These are phyloP conservation scores for Nebria salina DNA, from an alignment of 2,888 invertebrate species.

Conservation along the genomic window DNA sequence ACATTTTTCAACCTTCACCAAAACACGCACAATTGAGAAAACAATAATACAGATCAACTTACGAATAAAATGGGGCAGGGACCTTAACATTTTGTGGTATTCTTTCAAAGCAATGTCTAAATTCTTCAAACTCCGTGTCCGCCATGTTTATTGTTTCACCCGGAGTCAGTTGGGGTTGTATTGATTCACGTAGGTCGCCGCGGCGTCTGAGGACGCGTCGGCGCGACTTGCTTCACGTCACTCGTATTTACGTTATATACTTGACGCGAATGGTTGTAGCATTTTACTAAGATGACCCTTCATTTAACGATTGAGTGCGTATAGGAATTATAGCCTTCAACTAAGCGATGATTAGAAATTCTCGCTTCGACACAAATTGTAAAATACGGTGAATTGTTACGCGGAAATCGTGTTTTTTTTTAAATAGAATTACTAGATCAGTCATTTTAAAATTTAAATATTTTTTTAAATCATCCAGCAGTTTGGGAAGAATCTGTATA, in stretches of 20 bases:
- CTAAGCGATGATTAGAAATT: neutral
- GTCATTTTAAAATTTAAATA: too few species aligned
- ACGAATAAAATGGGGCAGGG: slow-evolving; percentile 89
- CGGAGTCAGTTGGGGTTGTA: slow-evolving; percentile 42
- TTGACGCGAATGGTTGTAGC: neutral
- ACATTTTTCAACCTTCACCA: neutral
- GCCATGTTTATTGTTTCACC: slow-evolving; percentile 75
- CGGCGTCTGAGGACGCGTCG: slow-evolving; percentile 31
- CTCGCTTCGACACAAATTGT: too few species aligned
- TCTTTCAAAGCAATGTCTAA: slow-evolving; percentile 85
- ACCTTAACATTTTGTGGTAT: slow-evolving; percentile 81
- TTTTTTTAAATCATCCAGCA: too few species aligned
- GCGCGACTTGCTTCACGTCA: slow-evolving; percentile 14
- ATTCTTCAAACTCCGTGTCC: slow-evolving; percentile 93
- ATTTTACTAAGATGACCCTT: neutral
- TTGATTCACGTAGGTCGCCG: slow-evolving; percentile 42
- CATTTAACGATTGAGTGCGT: neutral
- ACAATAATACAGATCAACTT: slow-evolving; percentile 65
- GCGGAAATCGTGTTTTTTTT: too few species aligned
- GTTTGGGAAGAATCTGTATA: too few species aligned
- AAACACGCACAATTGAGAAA: neutral
- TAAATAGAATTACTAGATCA: too few species aligned
- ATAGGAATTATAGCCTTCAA: neutral
- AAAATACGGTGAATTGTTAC: too few species aligned
- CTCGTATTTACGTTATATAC: slow-evolving; percentile 5